Evolutionary conservation across 2,888 invertebrate species (phyloP).

Genomic region (Lasiommata megera): DNA sequence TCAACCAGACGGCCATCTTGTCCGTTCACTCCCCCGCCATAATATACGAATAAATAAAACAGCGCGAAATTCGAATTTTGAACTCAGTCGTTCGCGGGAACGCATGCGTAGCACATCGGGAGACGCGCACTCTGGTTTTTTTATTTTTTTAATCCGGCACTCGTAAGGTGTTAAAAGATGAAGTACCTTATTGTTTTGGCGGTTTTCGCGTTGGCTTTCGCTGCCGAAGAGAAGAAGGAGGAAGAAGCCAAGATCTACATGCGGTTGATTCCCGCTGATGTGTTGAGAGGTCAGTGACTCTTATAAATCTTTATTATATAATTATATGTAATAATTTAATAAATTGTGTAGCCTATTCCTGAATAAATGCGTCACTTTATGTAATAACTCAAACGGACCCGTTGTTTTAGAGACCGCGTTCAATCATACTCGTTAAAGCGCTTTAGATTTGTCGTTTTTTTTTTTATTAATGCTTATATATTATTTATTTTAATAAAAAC

Average conservation of each 20-base stretch:
- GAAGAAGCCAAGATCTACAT: slow-evolving; percentile 87
- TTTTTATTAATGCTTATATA: no score
- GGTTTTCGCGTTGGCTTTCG: slow-evolving; percentile 76
- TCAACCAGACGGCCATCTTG: slow-evolving; percentile 38
- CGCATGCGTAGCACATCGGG: slow-evolving; percentile 50
- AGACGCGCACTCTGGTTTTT: slow-evolving; percentile 49
- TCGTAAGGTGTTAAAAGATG: slow-evolving; percentile 70
- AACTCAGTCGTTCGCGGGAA: slow-evolving; percentile 69
- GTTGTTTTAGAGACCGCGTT: no score
- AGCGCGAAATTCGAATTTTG: slow-evolving; percentile 50
- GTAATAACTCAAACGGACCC: no score
- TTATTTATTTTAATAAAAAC: no score
- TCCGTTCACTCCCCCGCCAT: slow-evolving; percentile 54
- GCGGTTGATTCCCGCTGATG: slow-evolving; percentile 93
- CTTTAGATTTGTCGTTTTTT: no score
- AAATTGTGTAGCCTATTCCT: no score
- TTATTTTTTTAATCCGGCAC: slow-evolving; percentile 48
- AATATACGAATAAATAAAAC: slow-evolving; percentile 66
- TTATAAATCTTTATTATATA: not conserved
- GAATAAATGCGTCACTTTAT: no score
- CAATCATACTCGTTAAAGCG: no score
- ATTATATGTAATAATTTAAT: no score
- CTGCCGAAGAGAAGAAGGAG: slow-evolving; percentile 79
- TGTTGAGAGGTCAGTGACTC: slow-evolving; percentile 88
- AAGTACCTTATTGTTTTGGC: slow-evolving; percentile 78